Conservation (phyloP, 1,140 invertebrate genomes). For the Acyrthosiphon pisum region DNA sequence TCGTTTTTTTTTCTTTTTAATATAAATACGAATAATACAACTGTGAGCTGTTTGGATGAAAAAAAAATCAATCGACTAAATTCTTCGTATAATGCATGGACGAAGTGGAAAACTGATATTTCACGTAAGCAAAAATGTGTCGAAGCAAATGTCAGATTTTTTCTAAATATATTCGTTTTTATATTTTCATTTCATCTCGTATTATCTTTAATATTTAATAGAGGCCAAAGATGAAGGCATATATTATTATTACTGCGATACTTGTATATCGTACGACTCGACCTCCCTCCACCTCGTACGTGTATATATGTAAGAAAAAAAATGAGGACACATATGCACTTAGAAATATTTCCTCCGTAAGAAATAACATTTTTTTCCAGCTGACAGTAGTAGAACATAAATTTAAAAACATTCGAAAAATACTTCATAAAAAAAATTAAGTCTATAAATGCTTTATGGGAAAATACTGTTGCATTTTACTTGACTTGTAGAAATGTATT, state of each 20-base stretch:
- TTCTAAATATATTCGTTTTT: not conserved
- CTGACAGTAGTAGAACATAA: not conserved
- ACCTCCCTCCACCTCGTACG: not conserved
- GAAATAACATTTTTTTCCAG: not conserved
- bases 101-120: not conserved
- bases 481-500: not conserved
- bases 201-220: not conserved
- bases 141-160: not conserved
- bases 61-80: not conserved
- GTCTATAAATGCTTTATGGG: conserved; percentile 17
- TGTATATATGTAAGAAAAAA: not conserved
- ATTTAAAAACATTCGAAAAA: not conserved
- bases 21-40: not conserved
- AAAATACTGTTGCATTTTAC: conserved; percentile 13
- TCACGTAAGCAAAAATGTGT: not conserved
- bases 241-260: not conserved
- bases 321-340: not conserved
- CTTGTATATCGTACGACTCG: not conserved
- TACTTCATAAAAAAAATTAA: not conserved
- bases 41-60: not conserved
- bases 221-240: not conserved
- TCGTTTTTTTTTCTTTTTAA: not conserved
- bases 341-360: not conserved
- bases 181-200: not conserved
- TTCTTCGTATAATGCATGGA: not conserved